These are phyloP conservation scores for Enhydra lutris DNA, from an alignment of 2,113 vertebrate species.

Conservation along the genomic window DNA sequence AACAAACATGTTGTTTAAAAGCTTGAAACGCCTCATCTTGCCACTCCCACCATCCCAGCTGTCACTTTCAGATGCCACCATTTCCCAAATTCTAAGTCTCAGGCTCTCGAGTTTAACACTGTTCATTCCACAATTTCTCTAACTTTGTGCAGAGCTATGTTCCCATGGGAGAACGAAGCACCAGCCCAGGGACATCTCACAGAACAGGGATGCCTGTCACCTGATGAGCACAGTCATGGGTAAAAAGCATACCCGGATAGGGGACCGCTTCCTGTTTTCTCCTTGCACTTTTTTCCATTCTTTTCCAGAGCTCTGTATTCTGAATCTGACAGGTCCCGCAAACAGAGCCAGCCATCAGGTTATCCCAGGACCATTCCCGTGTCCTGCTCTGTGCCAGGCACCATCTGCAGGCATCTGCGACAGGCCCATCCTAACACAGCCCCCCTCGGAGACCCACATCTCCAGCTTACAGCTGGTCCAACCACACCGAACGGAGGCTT, in stretches of 20 bases:
- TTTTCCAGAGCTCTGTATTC: not conserved
- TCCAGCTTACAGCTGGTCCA: not conserved
- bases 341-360: not conserved
- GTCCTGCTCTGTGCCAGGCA: not conserved
- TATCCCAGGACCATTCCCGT: not conserved
- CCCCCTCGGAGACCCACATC: not conserved
- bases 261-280: not conserved
- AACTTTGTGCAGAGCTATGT: not conserved
- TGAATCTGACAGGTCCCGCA: not conserved
- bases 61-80: conserved; percentile 18
- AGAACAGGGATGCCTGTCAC: not conserved
- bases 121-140: not conserved
- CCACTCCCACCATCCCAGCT: conserved; percentile 2
- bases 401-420: not conserved
- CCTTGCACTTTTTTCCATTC: not conserved
- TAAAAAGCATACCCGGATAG: not conserved
- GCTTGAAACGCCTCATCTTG: conserved; percentile 24
- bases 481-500: not conserved
- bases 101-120: not conserved
- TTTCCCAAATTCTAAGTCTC: not conserved
- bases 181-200: not conserved
- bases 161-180: not conserved
- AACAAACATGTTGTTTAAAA: conserved; percentile 55
- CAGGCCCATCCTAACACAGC: not conserved
- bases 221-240: not conserved